Base-by-base conservation (phyloP, 2,888 invertebrate genomes). In the Aelia acuminata region DNA sequence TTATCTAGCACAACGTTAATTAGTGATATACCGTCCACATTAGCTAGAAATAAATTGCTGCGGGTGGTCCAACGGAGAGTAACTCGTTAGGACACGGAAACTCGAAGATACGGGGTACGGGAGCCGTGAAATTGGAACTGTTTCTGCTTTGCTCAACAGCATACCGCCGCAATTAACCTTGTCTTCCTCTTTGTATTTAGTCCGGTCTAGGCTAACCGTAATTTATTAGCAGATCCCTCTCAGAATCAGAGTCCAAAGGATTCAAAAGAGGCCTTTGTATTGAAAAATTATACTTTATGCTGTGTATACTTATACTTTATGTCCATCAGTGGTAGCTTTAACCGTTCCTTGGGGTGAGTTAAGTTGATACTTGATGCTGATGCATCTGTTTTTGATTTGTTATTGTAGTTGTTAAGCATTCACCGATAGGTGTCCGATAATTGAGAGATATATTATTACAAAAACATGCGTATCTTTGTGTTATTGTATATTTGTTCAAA, bases 61-160 rank as follows among this genome's bases (percentile, higher is more conserved):
- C n/a, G 22, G 53, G 11, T n/a, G n/a, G 53, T 53, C 15, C 53
- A n/a, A 53, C 53, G 10, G n/a, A n/a, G 3, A 20, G 49, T 2
- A n/a, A 53, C 53, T 53, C 53, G 53, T 53, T 53, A 53, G 53
- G 20, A 53, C 53, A 20, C 49, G 18, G 20, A 10, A 53, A n/a
- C 53, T 20, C 18, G 49, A 10, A 4, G n/a, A 10, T n/a, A 53
- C n/a, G n/a, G 53, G 53, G 15, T 22, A 15, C n/a, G 20, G n/a
- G n/a, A 53, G n/a, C 53, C 53, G 53, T 53, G 53, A 53, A 53
- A 53, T 53, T 53, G n/a, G 53, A n/a, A n/a, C 53, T 20, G 53
- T 53, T 53, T 20, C 20, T n/a, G n/a, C 53, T 53, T n/a, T n/a
- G n/a, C 53, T 53, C 53, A n/a, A 53, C 53, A 53, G 53, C n/a